Conservation (phyloP, 2,797 vertebrate species). For the Chaenodraco wilsoni region DNA sequence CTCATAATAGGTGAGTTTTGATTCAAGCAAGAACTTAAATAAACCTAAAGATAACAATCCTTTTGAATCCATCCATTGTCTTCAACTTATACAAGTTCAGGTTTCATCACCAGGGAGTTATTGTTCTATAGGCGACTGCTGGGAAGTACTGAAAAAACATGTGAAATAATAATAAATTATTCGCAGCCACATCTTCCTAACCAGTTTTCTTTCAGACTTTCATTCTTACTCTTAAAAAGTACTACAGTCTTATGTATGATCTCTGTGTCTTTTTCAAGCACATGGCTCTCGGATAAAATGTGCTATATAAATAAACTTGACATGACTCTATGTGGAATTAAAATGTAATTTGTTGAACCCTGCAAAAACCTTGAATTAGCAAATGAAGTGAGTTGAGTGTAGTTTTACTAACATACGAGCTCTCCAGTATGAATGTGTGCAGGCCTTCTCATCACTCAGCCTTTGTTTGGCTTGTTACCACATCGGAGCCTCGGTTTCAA, state of each 20-base stretch:
- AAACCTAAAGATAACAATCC: neutral
- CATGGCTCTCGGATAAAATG: too few species aligned
- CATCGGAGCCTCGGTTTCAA: conserved; percentile 53
- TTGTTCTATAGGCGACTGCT: neutral
- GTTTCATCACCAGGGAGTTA: neutral
- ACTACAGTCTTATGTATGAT: too few species aligned
- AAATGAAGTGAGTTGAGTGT: conserved; percentile 23
- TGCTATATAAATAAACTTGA: too few species aligned
- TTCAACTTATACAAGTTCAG: neutral
- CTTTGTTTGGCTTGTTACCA: conserved; percentile 56
- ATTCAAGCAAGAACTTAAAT: neutral
- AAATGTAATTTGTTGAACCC: neutral
- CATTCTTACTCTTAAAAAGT: neutral
- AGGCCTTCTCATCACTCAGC: conserved; percentile 61
- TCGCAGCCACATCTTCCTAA: neutral
- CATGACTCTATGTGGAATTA: conserved; percentile 4
- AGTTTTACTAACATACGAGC: conserved; percentile 51
- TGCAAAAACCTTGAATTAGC: conserved; percentile 21
- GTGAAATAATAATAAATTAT: neutral
- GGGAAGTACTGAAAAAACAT: neutral
- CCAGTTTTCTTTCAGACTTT: neutral
- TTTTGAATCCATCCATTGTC: neutral
- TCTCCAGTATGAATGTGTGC: conserved; percentile 28
- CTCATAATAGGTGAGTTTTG: neutral
- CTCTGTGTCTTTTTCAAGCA: too few species aligned